Base-by-base conservation (phyloP, 2,113 vertebrate genomes). In the Serinus canaria region DNA sequence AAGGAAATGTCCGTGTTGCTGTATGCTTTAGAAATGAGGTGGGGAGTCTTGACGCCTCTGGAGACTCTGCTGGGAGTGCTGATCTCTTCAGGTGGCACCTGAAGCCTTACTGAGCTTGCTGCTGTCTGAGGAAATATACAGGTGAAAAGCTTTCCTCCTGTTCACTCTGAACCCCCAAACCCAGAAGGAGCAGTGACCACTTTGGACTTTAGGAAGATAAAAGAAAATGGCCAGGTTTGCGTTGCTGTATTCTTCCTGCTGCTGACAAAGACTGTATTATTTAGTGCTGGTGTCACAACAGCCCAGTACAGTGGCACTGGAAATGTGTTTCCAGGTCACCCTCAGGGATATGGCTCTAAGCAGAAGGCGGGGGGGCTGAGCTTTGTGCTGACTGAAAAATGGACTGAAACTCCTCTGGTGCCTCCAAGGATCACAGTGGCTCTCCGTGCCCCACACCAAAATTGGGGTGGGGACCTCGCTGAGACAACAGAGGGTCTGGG, bases 381-480 rank as follows among this genome's bases (percentile, higher is more conserved):
- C 28, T 60, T 62, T 52, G n/a, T 2, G 5, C n/a, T 41, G 23
- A 7, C 39, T 74, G 46, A 22, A 30, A 53, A 47, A 47, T 12
- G 14, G 17, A 16, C 17, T 4, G 2, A 62, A 73, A 30, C 23
- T 86, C 37, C 53, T 43, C 37, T 3, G 1, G 47, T 24, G 16
- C 14, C 30, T 17, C 19, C 1, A 6, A 4, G 46, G 24, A 66
- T 77, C 44, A 20, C 33, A 41, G 47, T 0, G 0, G 4, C 15
- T 39, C 35, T 62, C 31, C 73, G 33, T 31, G 19, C 10, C 20
- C 43, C 27, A 12, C 9, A 4, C 24, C 13, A 68, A 44, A 81
- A 68, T 16, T 12, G 6, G 37, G 37, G 25, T 41, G 17, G 37
- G 49, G 24, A 20, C 56, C n/a, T 77, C 25, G 37, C 24, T 14